Evolutionary conservation across 1,140 invertebrate species (phyloP), one percentile per base, ranked within the genome.

Genomic region (Drosophila nigromelanica): DNA sequence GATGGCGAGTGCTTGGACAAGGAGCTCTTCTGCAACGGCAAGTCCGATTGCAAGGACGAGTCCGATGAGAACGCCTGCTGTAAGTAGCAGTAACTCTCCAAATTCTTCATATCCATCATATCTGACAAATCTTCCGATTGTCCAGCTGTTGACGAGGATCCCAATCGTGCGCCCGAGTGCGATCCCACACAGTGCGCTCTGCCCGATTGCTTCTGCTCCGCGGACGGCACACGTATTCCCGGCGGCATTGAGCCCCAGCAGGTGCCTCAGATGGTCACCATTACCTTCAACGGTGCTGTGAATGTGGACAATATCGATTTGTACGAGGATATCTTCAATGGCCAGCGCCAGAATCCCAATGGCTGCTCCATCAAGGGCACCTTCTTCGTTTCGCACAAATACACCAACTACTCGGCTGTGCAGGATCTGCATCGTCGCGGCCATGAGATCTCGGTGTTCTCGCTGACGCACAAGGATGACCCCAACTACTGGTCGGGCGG

Each of bases 381-480:
- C 5, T 98, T 98, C 94, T 99, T 99, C 92, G 96, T 98, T 0
- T 98, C 97, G 0, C 98, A 99, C 94, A 98, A 98, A 90, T 99
- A 98, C 92, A 97, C 97, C 51, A 98, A 99, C 92, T 99, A 99
- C 90, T 98, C 97, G 8, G 96, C 97, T 5, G 95, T 98, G 1
- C 97, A 97, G 92, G 97, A 98, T 92, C 94, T 99, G 54, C 97
- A 98, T 89, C 94, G 97, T 60, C 95, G 95, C 76, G 98, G 98
- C 35, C 97, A 99, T 90, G 98, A 99, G 93, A 98, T 99, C 78
- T 95, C 96, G 0, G 95, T 98, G 1, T 98, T 98, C 93, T 99
- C 98, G 4, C 93, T 99, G 30, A 99, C 97, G 0, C 97, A 97
- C 93, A 97, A 97, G 90, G 97, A 98, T 78, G 96, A 97, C 78